These are phyloP conservation scores for Bilobella aurantiaca DNA, from an alignment of 1,140 invertebrate genomes.

Conservation along the genomic window DNA sequence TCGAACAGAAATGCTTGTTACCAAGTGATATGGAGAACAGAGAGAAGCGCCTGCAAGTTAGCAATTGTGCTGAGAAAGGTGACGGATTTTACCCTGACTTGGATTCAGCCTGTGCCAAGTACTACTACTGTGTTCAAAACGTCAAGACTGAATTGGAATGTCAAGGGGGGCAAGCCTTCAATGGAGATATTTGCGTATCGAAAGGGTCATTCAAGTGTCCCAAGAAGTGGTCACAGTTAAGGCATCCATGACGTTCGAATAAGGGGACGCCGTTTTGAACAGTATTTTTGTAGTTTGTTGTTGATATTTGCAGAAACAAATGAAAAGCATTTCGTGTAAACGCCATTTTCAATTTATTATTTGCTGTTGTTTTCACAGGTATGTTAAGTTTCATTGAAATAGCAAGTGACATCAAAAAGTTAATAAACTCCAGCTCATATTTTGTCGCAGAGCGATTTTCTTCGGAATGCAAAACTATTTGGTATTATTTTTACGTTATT, in stretches of 20 bases:
- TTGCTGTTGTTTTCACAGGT: too few species aligned
- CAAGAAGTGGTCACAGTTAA: background rate
- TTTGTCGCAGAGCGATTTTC: too few species aligned
- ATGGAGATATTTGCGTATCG: constrained; percentile 38
- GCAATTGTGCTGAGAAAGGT: constrained; percentile 41
- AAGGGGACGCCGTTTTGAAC: background rate
- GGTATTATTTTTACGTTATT: too few species aligned
- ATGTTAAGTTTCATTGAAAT: too few species aligned
- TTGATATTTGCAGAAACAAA: background rate
- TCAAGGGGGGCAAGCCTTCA: constrained; percentile 38
- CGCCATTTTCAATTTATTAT: background rate
- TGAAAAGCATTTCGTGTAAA: background rate
- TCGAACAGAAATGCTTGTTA: constrained; percentile 16
- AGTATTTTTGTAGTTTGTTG: background rate
- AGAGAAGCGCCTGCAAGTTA: background rate
- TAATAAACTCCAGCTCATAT: too few species aligned
- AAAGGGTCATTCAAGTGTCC: constrained; percentile 25
- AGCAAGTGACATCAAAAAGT: too few species aligned
- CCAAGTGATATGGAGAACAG: background rate
- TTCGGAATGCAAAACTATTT: too few species aligned
- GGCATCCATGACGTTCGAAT: background rate
- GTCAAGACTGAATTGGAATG: constrained; percentile 39
- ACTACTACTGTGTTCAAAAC: constrained; percentile 47
- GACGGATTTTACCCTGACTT: constrained; percentile 49
- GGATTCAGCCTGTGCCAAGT: constrained; percentile 46